phyloP scores from a whole-genome alignment of 2,888 invertebrate species.

The Sicus ferrugineus region DNA sequence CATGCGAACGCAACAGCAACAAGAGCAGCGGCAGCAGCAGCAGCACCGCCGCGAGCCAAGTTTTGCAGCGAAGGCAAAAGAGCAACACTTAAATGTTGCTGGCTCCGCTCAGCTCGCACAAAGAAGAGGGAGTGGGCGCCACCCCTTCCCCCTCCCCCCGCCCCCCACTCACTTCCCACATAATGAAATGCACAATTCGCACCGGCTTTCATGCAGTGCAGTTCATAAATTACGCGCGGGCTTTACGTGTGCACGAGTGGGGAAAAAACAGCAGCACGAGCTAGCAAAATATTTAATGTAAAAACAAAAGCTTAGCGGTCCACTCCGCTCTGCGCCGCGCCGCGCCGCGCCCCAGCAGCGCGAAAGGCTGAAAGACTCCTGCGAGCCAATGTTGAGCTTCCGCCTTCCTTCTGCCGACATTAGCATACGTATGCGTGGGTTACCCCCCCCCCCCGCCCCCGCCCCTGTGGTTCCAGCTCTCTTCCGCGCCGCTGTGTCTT shows the following conservation, averaged over 20 bases:
- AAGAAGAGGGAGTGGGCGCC: background rate
- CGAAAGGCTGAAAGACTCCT: background rate
- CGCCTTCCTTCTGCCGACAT: background rate
- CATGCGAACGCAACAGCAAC: background rate
- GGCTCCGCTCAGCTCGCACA: background rate
- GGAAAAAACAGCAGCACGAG: background rate
- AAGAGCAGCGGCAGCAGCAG: background rate
- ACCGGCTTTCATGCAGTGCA: slow-evolving; percentile 9
- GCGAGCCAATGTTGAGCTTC: background rate
- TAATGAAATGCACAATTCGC: slow-evolving; percentile 6
- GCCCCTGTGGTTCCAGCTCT: too few species aligned
- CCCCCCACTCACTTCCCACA: background rate
- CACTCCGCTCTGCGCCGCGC: too few species aligned
- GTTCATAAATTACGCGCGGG: slow-evolving; percentile 21
- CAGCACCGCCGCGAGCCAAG: background rate
- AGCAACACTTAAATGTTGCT: slow-evolving; percentile 9
- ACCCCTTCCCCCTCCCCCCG: background rate
- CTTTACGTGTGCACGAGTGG: background rate
- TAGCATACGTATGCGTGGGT: slow-evolving; percentile 4
- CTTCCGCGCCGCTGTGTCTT: too few species aligned
- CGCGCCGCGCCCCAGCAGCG: too few species aligned
- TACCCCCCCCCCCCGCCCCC: background rate
- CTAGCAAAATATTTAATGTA: background rate
- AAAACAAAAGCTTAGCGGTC: background rate
- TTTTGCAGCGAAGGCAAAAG: slow-evolving; percentile 7